Conservation (phyloP, 2,888 invertebrate genomes). For the Abrostola tripartita region DNA sequence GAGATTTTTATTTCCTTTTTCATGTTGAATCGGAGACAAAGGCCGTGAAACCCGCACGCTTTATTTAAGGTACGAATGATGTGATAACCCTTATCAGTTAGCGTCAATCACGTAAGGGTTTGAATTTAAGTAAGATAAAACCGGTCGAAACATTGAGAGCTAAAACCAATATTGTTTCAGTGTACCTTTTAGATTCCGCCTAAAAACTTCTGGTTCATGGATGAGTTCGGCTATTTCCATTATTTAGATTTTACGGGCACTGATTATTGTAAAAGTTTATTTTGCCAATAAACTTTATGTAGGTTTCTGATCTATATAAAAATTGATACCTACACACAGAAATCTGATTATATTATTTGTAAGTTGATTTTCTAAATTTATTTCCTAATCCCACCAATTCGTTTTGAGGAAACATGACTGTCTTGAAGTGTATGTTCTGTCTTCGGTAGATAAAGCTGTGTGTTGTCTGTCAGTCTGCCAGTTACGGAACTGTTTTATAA, state of each 20-base stretch:
- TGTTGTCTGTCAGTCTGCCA: too few species aligned
- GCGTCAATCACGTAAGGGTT: slow-evolving; percentile 1
- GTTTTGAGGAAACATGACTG: too few species aligned
- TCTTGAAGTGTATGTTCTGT: too few species aligned
- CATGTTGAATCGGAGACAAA: background rate
- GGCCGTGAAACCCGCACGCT: background rate
- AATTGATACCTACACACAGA: too few species aligned
- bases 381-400: too few species aligned
- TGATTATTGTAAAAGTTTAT: background rate
- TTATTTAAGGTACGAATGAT: background rate
- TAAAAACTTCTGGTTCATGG: background rate
- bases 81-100: background rate
- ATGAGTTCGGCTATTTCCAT: background rate
- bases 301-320: background rate
- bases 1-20: background rate
- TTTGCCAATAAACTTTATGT: background rate
- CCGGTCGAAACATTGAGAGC: too few species aligned
- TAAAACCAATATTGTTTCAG: background rate
- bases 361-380: too few species aligned
- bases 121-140: background rate
- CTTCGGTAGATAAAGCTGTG: too few species aligned
- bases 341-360: background rate
- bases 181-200: background rate
- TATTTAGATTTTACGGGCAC: slow-evolving; percentile 2
- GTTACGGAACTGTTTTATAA: too few species aligned